Evolutionary conservation across 2,797 vertebrate species (phyloP).

Genomic region (Rallus crepitans): DNA sequence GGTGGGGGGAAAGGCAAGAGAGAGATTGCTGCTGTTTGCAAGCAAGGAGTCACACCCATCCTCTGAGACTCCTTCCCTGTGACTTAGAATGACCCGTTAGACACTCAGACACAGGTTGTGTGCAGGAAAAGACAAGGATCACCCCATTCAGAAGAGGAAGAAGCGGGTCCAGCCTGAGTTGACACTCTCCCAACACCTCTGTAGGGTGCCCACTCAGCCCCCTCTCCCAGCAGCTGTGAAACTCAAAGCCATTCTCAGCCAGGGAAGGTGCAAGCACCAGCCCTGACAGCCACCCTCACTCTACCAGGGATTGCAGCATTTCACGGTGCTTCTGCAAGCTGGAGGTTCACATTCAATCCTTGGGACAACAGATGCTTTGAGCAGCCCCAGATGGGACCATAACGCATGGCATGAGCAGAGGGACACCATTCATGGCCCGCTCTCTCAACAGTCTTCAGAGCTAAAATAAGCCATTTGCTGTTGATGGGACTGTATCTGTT

Average conservation of each 20-base stretch:
- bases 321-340: background rate
- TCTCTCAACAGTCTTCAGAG: background rate
- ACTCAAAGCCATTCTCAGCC: background rate
- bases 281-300: background rate
- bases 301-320: background rate
- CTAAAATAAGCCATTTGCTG: background rate
- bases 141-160: background rate
- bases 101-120: background rate
- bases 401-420: background rate
- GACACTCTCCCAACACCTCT: background rate
- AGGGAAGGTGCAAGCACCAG: background rate
- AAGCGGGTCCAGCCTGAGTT: rapidly evolving
- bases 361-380: background rate
- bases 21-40: background rate
- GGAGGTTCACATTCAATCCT: rapidly evolving
- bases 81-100: background rate
- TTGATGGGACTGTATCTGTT: background rate
- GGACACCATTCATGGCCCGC: background rate
- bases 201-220: background rate
- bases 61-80: background rate
- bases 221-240: background rate
- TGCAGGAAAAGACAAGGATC: background rate
- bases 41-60: background rate
- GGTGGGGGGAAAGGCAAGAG: background rate
- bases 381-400: rapidly evolving